These are phyloP conservation scores for Syrphus vitripennis DNA, from an alignment of 2,888 invertebrate species.

Conservation along the genomic window DNA sequence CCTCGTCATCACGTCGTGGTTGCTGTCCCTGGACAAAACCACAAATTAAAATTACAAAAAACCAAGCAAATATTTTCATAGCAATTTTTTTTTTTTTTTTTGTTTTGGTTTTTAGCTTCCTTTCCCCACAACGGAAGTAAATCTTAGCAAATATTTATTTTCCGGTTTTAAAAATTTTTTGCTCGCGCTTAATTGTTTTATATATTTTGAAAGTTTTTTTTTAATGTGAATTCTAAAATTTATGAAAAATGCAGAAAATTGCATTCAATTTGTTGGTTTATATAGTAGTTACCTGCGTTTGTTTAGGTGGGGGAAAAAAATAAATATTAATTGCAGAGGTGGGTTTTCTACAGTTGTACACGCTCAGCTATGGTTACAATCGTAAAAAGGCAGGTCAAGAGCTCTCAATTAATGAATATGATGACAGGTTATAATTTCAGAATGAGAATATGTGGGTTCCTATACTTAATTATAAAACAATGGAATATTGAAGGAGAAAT, in stretches of 20 bases:
- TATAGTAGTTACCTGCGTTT: conserved; percentile 15
- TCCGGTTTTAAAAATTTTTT: background rate
- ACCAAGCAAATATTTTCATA: conserved; percentile 53
- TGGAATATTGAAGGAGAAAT: background rate
- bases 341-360: background rate
- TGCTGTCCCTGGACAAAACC: conserved; percentile 58
- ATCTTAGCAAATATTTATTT: conserved; percentile 30
- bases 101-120: conserved; percentile 13
- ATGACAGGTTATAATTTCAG: conserved; percentile 27
- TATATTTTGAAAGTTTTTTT: background rate
- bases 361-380: conserved; percentile 19
- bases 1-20: conserved; percentile 65
- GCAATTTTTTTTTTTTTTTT: background rate
- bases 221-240: conserved; percentile 13
- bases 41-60: conserved; percentile 56
- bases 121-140: conserved; percentile 14
- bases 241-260: conserved; percentile 33
- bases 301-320: background rate
- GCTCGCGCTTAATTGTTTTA: background rate
- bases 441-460: no score
- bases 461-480: conserved; percentile 9
- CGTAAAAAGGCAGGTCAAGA: conserved; percentile 32
- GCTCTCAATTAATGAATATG: conserved; percentile 49
- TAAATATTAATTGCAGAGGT: conserved; percentile 35
- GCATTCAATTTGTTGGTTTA: conserved; percentile 38